These are phyloP conservation scores for Schizopygopsis malacanthus DNA, from an alignment of 2,797 vertebrate species.

Conservation along the genomic window DNA sequence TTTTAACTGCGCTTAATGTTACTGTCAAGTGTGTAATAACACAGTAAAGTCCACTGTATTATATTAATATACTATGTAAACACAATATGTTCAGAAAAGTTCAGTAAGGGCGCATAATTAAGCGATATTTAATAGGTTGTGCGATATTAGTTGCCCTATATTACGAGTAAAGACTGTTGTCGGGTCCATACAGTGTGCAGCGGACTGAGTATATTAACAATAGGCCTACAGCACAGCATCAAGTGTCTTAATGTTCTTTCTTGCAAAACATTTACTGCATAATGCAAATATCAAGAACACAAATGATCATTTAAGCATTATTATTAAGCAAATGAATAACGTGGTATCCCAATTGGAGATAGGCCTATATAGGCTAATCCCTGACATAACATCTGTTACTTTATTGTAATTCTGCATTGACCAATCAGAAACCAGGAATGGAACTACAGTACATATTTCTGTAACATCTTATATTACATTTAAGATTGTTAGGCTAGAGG, in stretches of 20 bases:
- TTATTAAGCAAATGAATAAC: neutral
- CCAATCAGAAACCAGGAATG: neutral
- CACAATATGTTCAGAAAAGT: neutral
- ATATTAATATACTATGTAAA: neutral
- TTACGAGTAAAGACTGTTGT: neutral
- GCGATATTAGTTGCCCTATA: neutral
- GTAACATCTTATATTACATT: neutral
- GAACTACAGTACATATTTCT: neutral
- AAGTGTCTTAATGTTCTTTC: neutral
- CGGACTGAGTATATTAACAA: neutral
- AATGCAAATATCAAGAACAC: neutral
- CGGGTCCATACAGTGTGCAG: neutral
- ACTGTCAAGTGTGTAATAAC: neutral
- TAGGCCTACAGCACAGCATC: neutral
- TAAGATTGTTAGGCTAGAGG: neutral
- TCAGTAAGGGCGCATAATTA: neutral
- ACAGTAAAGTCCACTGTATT: neutral
- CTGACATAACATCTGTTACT: neutral
- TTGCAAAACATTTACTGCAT: too few relatives aligned
- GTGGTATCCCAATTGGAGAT: neutral
- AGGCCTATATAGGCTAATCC: neutral
- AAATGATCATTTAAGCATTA: neutral
- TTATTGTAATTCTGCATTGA: neutral
- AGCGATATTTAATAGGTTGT: neutral
- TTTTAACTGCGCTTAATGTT: neutral